Base-by-base conservation (phyloP, 2,797 vertebrate genomes). In the Clarias laeviceps region DNA sequence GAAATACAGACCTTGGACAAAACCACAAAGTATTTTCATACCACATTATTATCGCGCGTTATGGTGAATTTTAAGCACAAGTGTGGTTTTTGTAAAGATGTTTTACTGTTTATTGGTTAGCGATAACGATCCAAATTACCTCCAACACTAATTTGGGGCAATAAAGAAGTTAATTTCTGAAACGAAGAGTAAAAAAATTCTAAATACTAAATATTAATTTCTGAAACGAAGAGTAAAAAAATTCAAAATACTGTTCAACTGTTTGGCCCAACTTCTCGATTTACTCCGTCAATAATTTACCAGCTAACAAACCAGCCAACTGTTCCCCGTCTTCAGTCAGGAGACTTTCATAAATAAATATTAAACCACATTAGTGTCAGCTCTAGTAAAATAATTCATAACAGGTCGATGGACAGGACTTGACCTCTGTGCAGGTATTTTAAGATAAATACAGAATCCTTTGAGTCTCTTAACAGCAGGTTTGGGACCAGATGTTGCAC, bases 401-500 rank as follows among this genome's bases (percentile, higher is more conserved):
- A 62, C 27, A 2, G 18, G 9, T 61, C 29, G 3, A 59, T 34
- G 4, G 3, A 62, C 2, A 4, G 18, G 22, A 24, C 57, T 8
- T 8, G 32, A 79, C 1, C 5, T 79, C 54, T 2, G 12, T 29
- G 18, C 74, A 22, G 74, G 54, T 32, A 34, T 59, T 57, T 34
- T 4, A 17, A 14, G 27, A 64, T 45, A 27, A 62, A 62, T 40
- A 40, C 22, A 8, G 59, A 62, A 79, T 64, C 11, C n/a, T 9
- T 15, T 27, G 12, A 15, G 8, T 1, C 77, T 62, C 32, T 62
- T 3, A 45, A 18, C 24, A 45, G 22, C 12, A 64, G 20, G 5
- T n/a, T 18, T 20, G 59, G 7, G 64, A 34, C 77, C 77, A 80
- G 77, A 80, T 80, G 57, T 18, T 79, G 15, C 14, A 45, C 59